Base-by-base conservation (phyloP, 2,888 invertebrate genomes). In the Brachyptera putata region DNA sequence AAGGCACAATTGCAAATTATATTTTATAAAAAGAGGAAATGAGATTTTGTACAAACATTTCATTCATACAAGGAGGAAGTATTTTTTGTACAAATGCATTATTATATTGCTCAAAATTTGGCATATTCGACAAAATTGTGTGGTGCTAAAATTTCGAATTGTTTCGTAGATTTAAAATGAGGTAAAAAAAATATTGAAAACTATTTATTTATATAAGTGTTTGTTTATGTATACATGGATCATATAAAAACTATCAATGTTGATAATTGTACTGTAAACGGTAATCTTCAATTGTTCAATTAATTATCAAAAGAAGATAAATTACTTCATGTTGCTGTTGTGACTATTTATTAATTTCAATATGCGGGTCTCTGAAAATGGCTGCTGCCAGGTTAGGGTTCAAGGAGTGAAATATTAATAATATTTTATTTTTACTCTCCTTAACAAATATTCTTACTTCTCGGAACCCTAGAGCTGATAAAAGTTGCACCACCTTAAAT, bases 1-100 rank as follows among this genome's bases (percentile, higher is more conserved):
- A 53, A 34, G 53, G 53, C 53, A 53, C 53, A 53, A 53, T 36
- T 36, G 34, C 22, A 36, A 21, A 18, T n/a, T 53, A 34, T 53
- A 34, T 53, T 53, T 53, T 53, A 34, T 53, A 53, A n/a, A 36
- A 53, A 22, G 36, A 18, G 46, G 24, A 21, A n/a, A n/a, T n/a
- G n/a, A 50, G 11, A 50, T 50, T 50, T 50, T 50, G 25, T 50
- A 50, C 26, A 50, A 30, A 25, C 14, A n/a, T 30, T 50, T 50
- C 36, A 53, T 53, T 53, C 36, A 22, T 34, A 53, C 53, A 53
- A 53, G 36, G 18, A 13, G n/a, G 11, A n/a, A 26, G 25, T 50
- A 30, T 13, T 25, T 14, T 26, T n/a, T 26, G 53, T 36, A 36
- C 34, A 46, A 46, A 4, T 13, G n/a, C 7, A 11, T 4, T 24